Percentiles rank a stretch among this genome's conserved stretches.
Evolutionary conservation across 2,113 vertebrate species (phyloP).

Genomic region (Mormoops blainvillei): DNA sequence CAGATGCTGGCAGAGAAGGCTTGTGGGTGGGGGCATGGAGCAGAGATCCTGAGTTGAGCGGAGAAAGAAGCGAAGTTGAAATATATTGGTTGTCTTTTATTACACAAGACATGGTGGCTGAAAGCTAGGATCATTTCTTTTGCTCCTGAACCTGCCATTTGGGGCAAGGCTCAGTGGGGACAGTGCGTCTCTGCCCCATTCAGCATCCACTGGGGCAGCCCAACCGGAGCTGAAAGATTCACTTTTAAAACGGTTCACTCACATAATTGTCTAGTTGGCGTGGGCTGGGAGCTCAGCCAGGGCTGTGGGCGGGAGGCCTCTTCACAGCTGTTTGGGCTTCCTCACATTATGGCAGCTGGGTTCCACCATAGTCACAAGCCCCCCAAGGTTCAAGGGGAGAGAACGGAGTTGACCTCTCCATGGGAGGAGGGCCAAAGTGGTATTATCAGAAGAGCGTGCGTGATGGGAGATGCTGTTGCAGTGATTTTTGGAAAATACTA

Average conservation of each 20-base stretch:
- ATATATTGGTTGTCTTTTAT: accelerated
- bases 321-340: not conserved
- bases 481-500: accelerated
- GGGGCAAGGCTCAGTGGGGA: accelerated
- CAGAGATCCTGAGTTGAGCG: not conserved
- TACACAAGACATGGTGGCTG: not conserved
- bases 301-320: not conserved
- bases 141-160: not conserved
- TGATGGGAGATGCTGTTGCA: accelerated
- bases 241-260: not conserved
- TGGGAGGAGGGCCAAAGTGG: not conserved
- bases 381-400: not conserved
- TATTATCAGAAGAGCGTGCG: not conserved
- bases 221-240: not conserved
- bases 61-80: not conserved
- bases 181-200: accelerated
- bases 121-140: not conserved
- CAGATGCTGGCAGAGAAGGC: not conserved
- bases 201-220: accelerated
- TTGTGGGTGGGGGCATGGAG: accelerated
- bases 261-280: accelerated
- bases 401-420: not conserved
- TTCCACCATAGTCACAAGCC: not conserved
- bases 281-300: not conserved
- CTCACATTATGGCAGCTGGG: not conserved